Percentiles rank a stretch among this genome's conserved stretches.
Evolutionary conservation across 1,140 invertebrate species (phyloP).

Genomic region (Drosophila biarmipes): DNA sequence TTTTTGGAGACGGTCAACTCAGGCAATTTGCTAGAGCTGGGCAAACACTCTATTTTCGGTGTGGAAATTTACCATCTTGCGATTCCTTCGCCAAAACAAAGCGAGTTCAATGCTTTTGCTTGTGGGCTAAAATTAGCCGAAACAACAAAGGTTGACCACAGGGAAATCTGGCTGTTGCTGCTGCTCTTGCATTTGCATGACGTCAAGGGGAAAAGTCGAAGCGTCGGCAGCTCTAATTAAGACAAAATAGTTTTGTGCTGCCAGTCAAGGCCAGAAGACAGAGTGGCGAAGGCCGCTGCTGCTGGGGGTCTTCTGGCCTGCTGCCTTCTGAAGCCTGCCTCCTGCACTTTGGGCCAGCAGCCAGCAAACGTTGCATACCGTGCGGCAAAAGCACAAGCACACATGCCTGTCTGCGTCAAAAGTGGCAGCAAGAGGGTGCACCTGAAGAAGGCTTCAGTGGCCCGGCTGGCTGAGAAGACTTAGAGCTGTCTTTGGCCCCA

Average conservation of each 20-base stretch:
- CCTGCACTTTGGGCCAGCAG: conserved; percentile 36
- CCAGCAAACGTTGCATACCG: conserved; percentile 61
- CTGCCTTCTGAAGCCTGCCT: conserved; percentile 11
- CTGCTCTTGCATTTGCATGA: conserved; percentile 51
- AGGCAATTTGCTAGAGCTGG: conserved; percentile 35
- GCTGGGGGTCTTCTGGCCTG: conserved; percentile 6
- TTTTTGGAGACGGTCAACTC: conserved; percentile 38
- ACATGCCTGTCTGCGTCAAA: conserved; percentile 3
- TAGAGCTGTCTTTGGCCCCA: conserved; percentile 4
- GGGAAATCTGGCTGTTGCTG: conserved; percentile 14
- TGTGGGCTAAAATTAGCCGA: conserved; percentile 46
- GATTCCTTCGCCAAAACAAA: conserved; percentile 26
- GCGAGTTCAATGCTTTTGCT: conserved; percentile 49
- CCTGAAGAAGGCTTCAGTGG: conserved; percentile 21
- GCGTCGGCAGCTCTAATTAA: conserved; percentile 56
- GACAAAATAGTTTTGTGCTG: conserved; percentile 51
- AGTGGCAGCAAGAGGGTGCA: conserved; percentile 26
- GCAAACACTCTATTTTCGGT: conserved; percentile 54
- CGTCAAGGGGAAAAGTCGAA: conserved; percentile 48
- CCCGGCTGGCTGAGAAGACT: conserved; percentile 12
- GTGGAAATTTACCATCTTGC: conserved; percentile 36
- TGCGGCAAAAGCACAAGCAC: conserved; percentile 20
- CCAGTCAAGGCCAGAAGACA: conserved; percentile 32
- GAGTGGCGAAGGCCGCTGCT: conserved; percentile 11
- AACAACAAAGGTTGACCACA: conserved; percentile 28